Conservation (phyloP, 2,888 invertebrate genomes). For the Silvanus unidentatus region DNA sequence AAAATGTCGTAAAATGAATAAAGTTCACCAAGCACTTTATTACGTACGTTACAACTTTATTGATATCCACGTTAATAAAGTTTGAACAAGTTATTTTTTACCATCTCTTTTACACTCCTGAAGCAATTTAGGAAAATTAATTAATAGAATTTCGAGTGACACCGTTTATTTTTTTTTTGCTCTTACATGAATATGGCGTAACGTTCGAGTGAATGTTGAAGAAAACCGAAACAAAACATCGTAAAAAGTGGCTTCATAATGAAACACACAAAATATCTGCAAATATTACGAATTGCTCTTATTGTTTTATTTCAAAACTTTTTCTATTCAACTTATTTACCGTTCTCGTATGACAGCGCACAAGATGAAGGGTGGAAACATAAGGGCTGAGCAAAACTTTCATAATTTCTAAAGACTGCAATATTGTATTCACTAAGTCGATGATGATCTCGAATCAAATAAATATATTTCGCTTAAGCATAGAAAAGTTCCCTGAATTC, state of each 20-base stretch:
- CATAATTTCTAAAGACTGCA: conserved; percentile 28
- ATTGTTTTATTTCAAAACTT: conserved; percentile 30
- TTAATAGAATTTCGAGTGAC: conserved; percentile 5
- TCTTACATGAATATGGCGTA: too few relatives aligned
- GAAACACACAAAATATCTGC: background rate
- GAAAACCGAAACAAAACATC: too few relatives aligned
- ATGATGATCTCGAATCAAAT: conserved; percentile 25
- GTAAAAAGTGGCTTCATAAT: too few relatives aligned
- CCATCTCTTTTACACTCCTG: background rate
- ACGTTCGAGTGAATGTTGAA: too few relatives aligned
- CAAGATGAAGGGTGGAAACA: too few relatives aligned
- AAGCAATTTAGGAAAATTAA: conserved; percentile 13
- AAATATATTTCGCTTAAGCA: conserved; percentile 18
- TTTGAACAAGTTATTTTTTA: conserved; percentile 10
- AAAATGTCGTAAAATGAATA: conserved; percentile 11
- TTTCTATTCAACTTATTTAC: conserved; percentile 32
- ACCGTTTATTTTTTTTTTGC: too few relatives aligned
- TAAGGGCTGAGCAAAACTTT: conserved; percentile 18
- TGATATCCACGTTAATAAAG: conserved; percentile 14
- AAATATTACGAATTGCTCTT: conserved; percentile 17
- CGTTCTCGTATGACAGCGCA: conserved; percentile 18
- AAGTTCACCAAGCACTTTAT: conserved; percentile 12
- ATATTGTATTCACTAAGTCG: conserved; percentile 29
- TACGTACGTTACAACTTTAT: conserved; percentile 10
- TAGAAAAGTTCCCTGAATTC: conserved; percentile 11